Evolutionary conservation across 2,797 vertebrate species (phyloP).

Genomic region (Myiotriccus ornatus): DNA sequence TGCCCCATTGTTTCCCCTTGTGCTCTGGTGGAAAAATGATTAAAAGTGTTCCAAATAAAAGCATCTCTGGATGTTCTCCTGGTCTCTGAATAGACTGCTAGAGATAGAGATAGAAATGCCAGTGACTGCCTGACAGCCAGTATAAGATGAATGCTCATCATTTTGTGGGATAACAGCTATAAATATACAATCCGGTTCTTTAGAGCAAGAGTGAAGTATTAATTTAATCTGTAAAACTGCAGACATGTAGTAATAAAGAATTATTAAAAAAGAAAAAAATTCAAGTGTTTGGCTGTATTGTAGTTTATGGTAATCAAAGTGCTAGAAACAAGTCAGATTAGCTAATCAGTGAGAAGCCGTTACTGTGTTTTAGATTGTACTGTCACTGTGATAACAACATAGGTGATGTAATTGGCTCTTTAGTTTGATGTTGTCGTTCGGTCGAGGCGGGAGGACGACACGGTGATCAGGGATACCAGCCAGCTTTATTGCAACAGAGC

Average conservation of each 20-base stretch:
- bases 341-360: background rate
- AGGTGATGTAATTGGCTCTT: background rate
- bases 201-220: constrained; percentile 1
- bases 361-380: background rate
- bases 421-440: too few species aligned
- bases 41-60: constrained; percentile 29
- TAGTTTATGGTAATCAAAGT: constrained; percentile 10
- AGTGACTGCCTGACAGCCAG: background rate
- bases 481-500: too few species aligned
- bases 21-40: constrained; percentile 29
- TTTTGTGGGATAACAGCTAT: background rate
- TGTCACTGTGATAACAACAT: background rate
- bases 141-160: constrained; percentile 14
- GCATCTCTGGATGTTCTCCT: background rate
- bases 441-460: too few species aligned
- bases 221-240: background rate
- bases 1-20: background rate
- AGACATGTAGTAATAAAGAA: background rate
- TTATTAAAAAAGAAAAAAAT: constrained; percentile 8
- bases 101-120: background rate
- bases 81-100: background rate
- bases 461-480: too few species aligned
- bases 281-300: background rate
- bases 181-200: background rate
- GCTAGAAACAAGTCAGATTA: background rate